Evolutionary conservation across 2,113 vertebrate genomes (phyloP).

Genomic region (Microcebus griseorufus): DNA sequence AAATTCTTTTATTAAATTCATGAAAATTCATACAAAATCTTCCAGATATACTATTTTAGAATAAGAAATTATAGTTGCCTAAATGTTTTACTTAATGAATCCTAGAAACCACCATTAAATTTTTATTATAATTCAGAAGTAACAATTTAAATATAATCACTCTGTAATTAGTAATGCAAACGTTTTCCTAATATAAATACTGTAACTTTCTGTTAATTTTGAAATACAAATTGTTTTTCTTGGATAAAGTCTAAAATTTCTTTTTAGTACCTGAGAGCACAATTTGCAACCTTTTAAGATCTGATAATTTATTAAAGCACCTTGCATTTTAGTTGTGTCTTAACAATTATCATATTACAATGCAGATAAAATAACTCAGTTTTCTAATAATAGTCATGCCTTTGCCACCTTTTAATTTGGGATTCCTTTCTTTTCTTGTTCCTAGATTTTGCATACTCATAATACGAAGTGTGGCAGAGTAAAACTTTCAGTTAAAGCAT

Average conservation of each 20-base stretch:
- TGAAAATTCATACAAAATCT: constrained; percentile 32
- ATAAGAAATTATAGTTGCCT: not conserved
- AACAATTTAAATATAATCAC: constrained; percentile 65
- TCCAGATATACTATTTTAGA: constrained; percentile 15
- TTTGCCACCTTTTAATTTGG: not conserved
- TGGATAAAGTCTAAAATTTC: not conserved
- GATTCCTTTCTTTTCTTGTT: not conserved
- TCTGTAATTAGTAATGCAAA: not conserved
- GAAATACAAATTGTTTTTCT: not conserved
- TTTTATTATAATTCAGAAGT: constrained; percentile 73
- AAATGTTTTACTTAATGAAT: constrained; percentile 28
- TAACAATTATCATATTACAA: not conserved
- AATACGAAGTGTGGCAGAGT: not conserved
- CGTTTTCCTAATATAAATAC: constrained; percentile 42
- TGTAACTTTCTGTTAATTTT: constrained; percentile 18
- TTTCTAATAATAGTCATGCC: not conserved
- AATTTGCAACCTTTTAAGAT: not conserved
- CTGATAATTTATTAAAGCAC: not conserved
- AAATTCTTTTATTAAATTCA: constrained; percentile 19
- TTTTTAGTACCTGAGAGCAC: not conserved
- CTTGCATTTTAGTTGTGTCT: not conserved
- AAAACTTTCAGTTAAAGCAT: not conserved
- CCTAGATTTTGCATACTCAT: not conserved
- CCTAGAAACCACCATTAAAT: not conserved
- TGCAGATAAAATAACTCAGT: not conserved